phyloP scores from a whole-genome alignment of 2,888 invertebrate genomes.

The Drosophila suboccidentalis region DNA sequence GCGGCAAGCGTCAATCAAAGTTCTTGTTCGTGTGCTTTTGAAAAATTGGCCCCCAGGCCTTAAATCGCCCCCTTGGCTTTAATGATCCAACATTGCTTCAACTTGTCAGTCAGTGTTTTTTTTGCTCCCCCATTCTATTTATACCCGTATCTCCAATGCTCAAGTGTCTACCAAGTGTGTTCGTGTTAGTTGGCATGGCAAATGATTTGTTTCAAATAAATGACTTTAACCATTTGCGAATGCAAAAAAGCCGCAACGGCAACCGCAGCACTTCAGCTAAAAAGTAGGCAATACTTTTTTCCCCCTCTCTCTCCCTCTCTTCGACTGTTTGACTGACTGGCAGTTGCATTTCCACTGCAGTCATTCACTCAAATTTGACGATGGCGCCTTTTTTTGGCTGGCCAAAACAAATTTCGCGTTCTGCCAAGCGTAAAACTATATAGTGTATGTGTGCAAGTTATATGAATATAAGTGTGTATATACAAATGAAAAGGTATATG shows the following conservation, averaged over 20 bases:
- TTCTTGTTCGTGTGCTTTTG: conserved; percentile 59
- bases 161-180: conserved; percentile 43
- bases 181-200: conserved; percentile 51
- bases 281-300: conserved; percentile 71
- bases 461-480: not conserved
- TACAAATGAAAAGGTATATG: conserved; percentile 37
- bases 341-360: conserved; percentile 75
- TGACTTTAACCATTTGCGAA: conserved; percentile 76
- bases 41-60: conserved; percentile 67
- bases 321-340: conserved; percentile 57
- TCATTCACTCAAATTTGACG: conserved; percentile 74
- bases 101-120: conserved; percentile 51
- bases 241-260: conserved; percentile 67
- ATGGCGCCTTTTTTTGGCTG: conserved; percentile 54
- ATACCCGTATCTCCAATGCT: conserved; percentile 17
- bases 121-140: not conserved
- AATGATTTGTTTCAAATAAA: conserved; percentile 78
- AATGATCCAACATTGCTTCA: conserved; percentile 58
- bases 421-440: conserved; percentile 63
- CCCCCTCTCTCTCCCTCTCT: conserved; percentile 7
- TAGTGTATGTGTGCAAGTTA: conserved; percentile 14
- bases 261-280: conserved; percentile 70
- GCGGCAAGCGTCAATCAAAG: conserved; percentile 78
- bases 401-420: conserved; percentile 67
- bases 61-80: conserved; percentile 32